Evolutionary conservation across 2,797 vertebrate species (phyloP).

Genomic region (Ctenopoma multispine): DNA sequence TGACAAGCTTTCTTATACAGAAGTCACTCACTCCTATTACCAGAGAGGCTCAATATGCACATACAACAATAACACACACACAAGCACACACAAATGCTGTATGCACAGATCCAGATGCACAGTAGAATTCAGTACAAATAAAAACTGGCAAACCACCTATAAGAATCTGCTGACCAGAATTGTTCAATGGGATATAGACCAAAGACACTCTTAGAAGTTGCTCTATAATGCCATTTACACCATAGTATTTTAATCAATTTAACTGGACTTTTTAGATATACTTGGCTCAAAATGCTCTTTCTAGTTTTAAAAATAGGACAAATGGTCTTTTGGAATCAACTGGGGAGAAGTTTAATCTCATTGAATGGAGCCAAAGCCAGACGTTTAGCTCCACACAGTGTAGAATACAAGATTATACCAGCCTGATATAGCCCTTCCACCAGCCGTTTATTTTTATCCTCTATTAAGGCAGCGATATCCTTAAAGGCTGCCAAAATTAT

Average conservation of each 20-base stretch:
- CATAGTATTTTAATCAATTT: conserved; percentile 76
- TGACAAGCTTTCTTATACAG: conserved; percentile 65
- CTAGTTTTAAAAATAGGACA: conserved; percentile 80
- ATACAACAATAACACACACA: conserved; percentile 5
- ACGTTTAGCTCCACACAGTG: conserved; percentile 77
- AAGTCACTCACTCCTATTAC: conserved; percentile 51
- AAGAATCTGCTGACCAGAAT: conserved; percentile 72
- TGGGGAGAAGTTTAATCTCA: conserved; percentile 79
- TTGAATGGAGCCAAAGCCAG: conserved; percentile 76
- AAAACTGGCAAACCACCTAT: conserved; percentile 54
- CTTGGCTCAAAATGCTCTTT: conserved; percentile 60
- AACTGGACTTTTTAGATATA: conserved; percentile 67
- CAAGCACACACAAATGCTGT: not conserved
- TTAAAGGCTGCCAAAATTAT: conserved; percentile 86
- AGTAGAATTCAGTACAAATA: conserved; percentile 32
- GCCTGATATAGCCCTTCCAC: conserved; percentile 82
- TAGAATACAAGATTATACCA: conserved; percentile 83
- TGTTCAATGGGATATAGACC: conserved; percentile 58
- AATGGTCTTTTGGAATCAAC: conserved; percentile 77
- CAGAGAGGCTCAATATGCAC: conserved; percentile 35
- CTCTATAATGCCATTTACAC: conserved; percentile 72
- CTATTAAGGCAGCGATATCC: conserved; percentile 85
- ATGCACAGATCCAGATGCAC: conserved; percentile 25
- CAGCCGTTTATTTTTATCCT: conserved; percentile 84
- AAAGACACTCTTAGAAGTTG: conserved; percentile 61